Evolutionary conservation across 2,113 vertebrate species (phyloP), one percentile per base, ranked within the genome.

Genomic region (Nothocercus nigrocapillus): DNA sequence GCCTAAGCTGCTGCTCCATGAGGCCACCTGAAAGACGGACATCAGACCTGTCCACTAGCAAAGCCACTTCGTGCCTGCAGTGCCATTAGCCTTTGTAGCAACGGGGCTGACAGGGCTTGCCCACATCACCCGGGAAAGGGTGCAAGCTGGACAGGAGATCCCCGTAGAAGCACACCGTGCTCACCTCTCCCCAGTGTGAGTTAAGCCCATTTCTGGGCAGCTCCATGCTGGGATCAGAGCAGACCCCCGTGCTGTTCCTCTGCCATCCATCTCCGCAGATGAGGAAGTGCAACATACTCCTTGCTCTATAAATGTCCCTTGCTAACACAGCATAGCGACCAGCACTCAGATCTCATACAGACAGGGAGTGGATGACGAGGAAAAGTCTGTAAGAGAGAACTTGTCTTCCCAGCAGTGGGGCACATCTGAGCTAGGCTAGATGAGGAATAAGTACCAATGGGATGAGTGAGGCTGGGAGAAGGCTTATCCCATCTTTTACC

Each of bases 81-180:
- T 13, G 32, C n/a, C 54, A 32, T 32, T 58, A 49, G 34, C 15
- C 11, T 3, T 2, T 4, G 24, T 3, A 6, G 1, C 14, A 78
- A 58, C 1, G 1, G 64, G 40, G 11, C 53, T 2, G 0, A 19
- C 10, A 12, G 38, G 62, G 27, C n/a, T 49, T 42, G 47, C 25
- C n/a, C 40, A 49, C 64, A 47, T 14, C 58, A 32, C 11, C 34
- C 3, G 1, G 9, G 30, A 51, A 40, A 63, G 56, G 38, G 51
- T 32, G 8, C 19, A 21, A 25, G 18, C 32, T 13, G 45, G 38
- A 47, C 25, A 19, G 44, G 28, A 61, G 45, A 62, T 30, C 28
- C 24, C 28, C 24, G 54, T n/a, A 1, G 3, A 49, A 64, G 11
- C 49, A 56, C 30, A 2, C 2, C 9, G 25, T 13, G n/a, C 28